These are phyloP conservation scores for Anhinga rufa DNA, from an alignment of 2,113 vertebrate genomes.

Conservation along the genomic window DNA sequence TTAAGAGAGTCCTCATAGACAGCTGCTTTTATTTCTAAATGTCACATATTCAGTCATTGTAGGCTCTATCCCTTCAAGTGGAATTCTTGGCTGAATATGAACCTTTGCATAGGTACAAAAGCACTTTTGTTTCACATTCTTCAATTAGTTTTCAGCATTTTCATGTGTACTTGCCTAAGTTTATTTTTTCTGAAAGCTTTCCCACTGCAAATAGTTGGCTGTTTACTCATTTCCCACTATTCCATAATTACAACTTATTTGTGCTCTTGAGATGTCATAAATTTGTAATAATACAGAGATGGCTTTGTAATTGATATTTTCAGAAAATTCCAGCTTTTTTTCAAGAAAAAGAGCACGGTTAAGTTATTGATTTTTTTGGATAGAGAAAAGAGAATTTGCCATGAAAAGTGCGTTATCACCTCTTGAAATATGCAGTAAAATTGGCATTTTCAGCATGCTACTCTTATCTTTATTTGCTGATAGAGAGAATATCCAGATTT, in stretches of 20 bases:
- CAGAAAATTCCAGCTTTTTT: constrained; percentile 37
- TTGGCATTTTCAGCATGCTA: constrained; percentile 73
- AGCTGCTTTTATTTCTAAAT: constrained; percentile 74
- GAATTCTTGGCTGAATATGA: constrained; percentile 35
- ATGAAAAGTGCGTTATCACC: constrained; percentile 63
- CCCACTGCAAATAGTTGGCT: neutral
- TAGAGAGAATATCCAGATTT: constrained; percentile 77
- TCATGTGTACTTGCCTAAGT: neutral
- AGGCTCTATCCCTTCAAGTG: constrained; percentile 23
- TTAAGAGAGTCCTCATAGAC: constrained; percentile 57
- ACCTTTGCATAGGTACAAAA: constrained; percentile 41
- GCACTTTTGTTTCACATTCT: constrained; percentile 8
- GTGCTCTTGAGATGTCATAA: constrained; percentile 18
- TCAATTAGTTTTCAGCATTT: constrained; percentile 31
- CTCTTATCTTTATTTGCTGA: constrained; percentile 82
- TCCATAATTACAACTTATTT: constrained; percentile 19
- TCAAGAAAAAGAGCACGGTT: neutral
- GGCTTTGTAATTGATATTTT: constrained; percentile 57
- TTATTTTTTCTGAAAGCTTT: constrained; percentile 23
- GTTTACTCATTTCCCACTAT: constrained; percentile 44
- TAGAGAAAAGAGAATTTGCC: constrained; percentile 60
- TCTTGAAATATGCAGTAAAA: constrained; percentile 71
- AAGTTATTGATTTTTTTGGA: constrained; percentile 44
- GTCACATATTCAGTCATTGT: constrained; percentile 43
- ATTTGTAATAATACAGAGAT: constrained; percentile 20